Conservation (phyloP, 2,113 vertebrate species). For the Suncus etruscus region DNA sequence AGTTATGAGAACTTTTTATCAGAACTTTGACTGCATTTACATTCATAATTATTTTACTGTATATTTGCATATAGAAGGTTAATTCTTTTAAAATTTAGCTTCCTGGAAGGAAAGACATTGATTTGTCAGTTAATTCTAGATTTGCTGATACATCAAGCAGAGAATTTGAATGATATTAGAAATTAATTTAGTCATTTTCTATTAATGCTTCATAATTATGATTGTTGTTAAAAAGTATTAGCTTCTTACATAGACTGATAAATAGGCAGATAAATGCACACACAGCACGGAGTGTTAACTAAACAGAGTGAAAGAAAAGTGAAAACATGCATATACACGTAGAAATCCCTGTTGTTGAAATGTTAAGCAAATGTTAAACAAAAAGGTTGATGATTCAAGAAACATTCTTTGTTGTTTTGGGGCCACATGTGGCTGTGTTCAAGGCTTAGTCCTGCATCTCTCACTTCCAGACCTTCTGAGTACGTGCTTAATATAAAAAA, state of each 20-base stretch:
- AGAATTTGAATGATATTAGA: conserved; percentile 44
- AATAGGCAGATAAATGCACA: not conserved
- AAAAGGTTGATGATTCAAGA: not conserved
- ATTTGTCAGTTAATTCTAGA: conserved; percentile 25
- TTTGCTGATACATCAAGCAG: not conserved
- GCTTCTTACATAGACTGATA: not conserved
- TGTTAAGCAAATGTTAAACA: conserved; percentile 28
- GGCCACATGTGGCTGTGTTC: too few species aligned
- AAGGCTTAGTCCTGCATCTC: not conserved
- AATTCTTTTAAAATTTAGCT: conserved; percentile 29
- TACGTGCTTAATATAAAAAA: not conserved
- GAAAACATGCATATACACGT: not conserved
- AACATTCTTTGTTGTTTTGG: not conserved
- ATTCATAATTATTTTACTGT: conserved; percentile 44
- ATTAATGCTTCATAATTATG: conserved; percentile 38
- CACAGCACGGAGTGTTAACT: not conserved
- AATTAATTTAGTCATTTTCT: conserved; percentile 64
- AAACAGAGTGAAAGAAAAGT: conserved; percentile 40
- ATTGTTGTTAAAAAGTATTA: conserved; percentile 21
- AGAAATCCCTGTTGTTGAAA: not conserved
- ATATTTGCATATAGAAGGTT: conserved; percentile 1
- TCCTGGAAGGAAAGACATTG: conserved; percentile 10
- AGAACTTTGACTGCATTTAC: conserved; percentile 19
- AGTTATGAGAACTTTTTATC: conserved; percentile 29
- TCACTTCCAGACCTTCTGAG: not conserved